A percentile compares a stretch with the other conserved stretches of the same genome.
Conservation (phyloP, 2,113 vertebrate species). For the Boleophthalmus pectinirostris region DNA sequence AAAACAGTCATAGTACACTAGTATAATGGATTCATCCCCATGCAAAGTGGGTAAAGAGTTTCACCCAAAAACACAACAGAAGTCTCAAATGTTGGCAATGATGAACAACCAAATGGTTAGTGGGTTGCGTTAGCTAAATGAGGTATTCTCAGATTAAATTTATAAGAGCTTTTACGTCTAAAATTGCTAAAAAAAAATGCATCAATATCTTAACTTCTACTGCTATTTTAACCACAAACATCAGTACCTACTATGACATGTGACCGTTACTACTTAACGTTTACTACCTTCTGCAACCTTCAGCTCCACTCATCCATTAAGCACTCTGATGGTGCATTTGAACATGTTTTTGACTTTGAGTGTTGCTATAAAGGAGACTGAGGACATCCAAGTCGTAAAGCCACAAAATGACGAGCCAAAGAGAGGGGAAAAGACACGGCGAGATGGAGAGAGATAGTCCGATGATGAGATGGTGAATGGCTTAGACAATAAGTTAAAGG, state of each 20-base stretch:
- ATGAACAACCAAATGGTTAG: too few relatives aligned
- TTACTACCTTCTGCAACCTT: conserved; percentile 40
- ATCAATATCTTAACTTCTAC: not conserved
- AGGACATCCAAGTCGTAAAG: conserved; percentile 71
- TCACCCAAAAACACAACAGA: too few relatives aligned
- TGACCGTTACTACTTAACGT: too few relatives aligned
- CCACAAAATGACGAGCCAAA: conserved; percentile 57
- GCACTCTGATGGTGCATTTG: conserved; percentile 1
- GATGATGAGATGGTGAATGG: conserved; percentile 33
- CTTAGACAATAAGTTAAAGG: conserved; percentile 57
- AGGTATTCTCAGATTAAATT: not conserved
- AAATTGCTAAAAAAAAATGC: not conserved
- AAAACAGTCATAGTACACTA: too few relatives aligned
- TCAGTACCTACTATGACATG: too few relatives aligned
- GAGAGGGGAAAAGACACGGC: not conserved
- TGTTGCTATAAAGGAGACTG: conserved; percentile 59
- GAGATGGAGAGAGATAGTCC: not conserved
- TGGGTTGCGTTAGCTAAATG: too few relatives aligned
- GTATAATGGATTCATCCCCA: too few relatives aligned
- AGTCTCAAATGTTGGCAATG: too few relatives aligned
- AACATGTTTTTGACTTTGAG: conserved; percentile 39
- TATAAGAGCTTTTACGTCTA: not conserved
- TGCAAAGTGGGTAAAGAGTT: too few relatives aligned
- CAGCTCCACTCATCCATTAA: conserved; percentile 56
- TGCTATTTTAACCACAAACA: too few relatives aligned